Conservation (phyloP, 2,797 vertebrate species). For the Chiloscyllium punctatum region DNA sequence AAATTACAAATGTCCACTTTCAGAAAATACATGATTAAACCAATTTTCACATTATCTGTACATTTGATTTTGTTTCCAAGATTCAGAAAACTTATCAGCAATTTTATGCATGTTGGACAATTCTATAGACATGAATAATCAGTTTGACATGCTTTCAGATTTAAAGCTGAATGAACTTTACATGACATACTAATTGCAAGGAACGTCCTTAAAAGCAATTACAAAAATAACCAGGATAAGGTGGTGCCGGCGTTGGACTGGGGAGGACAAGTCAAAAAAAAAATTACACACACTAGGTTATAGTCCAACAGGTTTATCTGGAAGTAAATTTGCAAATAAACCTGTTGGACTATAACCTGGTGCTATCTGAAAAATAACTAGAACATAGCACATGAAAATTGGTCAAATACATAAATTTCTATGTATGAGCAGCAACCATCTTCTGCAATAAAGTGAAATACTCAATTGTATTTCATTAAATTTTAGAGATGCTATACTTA, state of each 20-base stretch:
- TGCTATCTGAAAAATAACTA: not conserved
- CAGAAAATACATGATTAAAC: constrained; percentile 23
- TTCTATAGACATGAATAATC: not conserved
- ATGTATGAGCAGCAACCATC: not conserved
- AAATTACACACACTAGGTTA: no score
- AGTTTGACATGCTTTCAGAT: not conserved
- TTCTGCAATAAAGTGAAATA: not conserved
- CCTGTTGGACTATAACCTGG: no score
- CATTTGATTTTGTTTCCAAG: not conserved
- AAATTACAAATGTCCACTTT: not conserved
- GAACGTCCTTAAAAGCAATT: not conserved
- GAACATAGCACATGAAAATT: constrained; percentile 31
- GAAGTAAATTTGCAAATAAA: no score
- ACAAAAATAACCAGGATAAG: not conserved
- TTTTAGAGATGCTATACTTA: not conserved
- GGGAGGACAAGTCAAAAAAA: no score
- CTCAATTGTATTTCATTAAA: not conserved
- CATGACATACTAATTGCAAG: not conserved
- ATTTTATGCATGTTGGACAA: not conserved
- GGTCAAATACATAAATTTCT: not conserved
- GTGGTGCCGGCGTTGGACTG: no score
- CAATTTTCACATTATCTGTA: not conserved
- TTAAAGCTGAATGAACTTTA: not conserved
- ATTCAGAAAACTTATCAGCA: not conserved
- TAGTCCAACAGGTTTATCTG: no score